Base-by-base conservation (phyloP, 2,888 invertebrate genomes). In the Scaptomyza parva region DNA sequence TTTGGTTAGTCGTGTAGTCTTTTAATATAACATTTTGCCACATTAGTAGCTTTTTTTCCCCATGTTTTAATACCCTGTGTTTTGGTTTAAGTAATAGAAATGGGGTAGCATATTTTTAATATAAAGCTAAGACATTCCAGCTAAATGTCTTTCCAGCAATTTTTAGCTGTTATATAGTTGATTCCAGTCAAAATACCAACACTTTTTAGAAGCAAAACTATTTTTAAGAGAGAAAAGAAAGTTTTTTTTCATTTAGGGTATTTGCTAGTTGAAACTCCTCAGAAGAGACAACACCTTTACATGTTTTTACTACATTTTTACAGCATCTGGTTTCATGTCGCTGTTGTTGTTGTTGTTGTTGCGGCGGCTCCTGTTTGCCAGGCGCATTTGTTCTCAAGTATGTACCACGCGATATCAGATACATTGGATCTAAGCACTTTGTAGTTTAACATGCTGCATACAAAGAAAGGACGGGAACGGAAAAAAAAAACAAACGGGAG, bases 11-110 rank as follows among this genome's bases (percentile, higher is more conserved):
- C 47, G 47, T 41, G 20, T 17, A 18, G 74, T 60, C 59, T 58
- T 65, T 64, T 54, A 64, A 64, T 52, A 54, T 51, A 76, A 60
- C 57, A 76, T 66, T 75, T 64, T 44, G 70, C 44, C 66, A 70
- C 81, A 79, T 78, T 80, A 77, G 78, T 39, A 52, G 54, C 54
- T 59, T 66, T 17, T 37, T 28, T 37, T 43, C 1, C 14, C 0
- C 12, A 2, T 14, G 0, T 30, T 18, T 30, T 12, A 12, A 4
- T 39, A 18, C 17, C 45, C 26, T 33, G 39, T 33, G 39, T 22
- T n/a, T 5, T n/a, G 4, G 11, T 12, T 30, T 30, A 12, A 12
- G 4, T 12, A 3, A 30, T 28, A 11, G 28, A 2, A 28, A 28
- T 11, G 8, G 8, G 26, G 7, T 26, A 8, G 26, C 28, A 7